A percentile compares a stretch with the other conserved stretches of the same genome.
These are phyloP conservation scores for Notospermus geniculatus DNA, from an alignment of 1,140 invertebrate genomes.

Conservation along the genomic window DNA sequence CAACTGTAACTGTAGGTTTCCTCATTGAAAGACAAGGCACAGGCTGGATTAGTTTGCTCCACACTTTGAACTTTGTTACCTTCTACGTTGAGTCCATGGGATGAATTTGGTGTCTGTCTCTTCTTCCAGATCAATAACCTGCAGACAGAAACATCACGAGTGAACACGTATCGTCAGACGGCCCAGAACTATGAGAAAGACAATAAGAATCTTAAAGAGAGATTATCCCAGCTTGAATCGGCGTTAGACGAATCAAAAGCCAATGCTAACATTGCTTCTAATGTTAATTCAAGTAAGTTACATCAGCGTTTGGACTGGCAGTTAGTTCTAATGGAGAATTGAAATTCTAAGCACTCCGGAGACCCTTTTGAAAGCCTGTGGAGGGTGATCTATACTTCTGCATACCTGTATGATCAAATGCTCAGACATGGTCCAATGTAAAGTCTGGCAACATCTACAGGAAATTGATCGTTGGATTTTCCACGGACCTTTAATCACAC, in stretches of 20 bases:
- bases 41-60: background rate
- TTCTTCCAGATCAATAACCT: constrained; percentile 33
- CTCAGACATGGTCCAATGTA: too few relatives aligned
- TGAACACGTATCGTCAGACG: constrained; percentile 10
- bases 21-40: background rate
- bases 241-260: constrained; percentile 22
- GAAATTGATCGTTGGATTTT: too few relatives aligned
- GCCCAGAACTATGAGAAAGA: constrained; percentile 23
- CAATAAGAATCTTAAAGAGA: constrained; percentile 24
- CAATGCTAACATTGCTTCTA: constrained; percentile 7
- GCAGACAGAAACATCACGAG: constrained; percentile 31
- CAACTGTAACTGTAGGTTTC: too few relatives aligned
- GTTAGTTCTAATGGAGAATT: too few relatives aligned
- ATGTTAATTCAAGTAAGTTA: constrained; percentile 4
- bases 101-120: background rate
- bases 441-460: too few relatives aligned
- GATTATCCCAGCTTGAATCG: constrained; percentile 28
- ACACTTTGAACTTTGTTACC: too few relatives aligned
- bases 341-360: too few relatives aligned
- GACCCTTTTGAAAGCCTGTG: too few relatives aligned
- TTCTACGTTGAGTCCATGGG: background rate
- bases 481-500: too few relatives aligned
- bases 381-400: too few relatives aligned
- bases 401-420: too few relatives aligned
- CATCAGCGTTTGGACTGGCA: too few relatives aligned